These are phyloP conservation scores for Drosophila fuyamai DNA, from an alignment of 1,140 invertebrate genomes.

Conservation along the genomic window DNA sequence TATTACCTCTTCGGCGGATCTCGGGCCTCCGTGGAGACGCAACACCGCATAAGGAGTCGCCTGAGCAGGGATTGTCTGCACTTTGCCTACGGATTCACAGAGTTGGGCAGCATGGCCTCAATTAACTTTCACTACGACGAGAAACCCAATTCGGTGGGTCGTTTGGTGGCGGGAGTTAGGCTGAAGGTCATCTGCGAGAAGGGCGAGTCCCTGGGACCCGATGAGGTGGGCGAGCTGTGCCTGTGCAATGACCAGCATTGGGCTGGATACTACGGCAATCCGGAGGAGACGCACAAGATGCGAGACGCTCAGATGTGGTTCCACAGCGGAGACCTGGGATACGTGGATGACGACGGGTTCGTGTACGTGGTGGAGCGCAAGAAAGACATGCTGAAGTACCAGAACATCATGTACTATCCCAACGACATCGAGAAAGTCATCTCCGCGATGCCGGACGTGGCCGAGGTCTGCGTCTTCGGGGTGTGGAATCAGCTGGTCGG, in stretches of 20 bases:
- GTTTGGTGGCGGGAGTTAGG: slow-evolving; percentile 30
- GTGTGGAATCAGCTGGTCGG: slow-evolving; percentile 58
- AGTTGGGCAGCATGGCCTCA: slow-evolving; percentile 41
- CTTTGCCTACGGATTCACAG: slow-evolving; percentile 59
- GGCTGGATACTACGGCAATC: slow-evolving; percentile 70
- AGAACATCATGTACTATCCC: slow-evolving; percentile 77
- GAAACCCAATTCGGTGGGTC: slow-evolving; percentile 67
- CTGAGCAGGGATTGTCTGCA: slow-evolving; percentile 40
- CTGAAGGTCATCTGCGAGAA: slow-evolving; percentile 79
- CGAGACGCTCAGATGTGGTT: slow-evolving; percentile 86
- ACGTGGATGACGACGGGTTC: slow-evolving; percentile 86
- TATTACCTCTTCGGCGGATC: slow-evolving; percentile 56
- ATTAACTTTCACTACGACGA: slow-evolving; percentile 53
- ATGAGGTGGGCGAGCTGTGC: slow-evolving; percentile 71
- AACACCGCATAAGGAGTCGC: slow-evolving; percentile 42
- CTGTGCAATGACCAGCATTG: slow-evolving; percentile 49
- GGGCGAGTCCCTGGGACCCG: slow-evolving; percentile 35
- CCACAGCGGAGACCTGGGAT: slow-evolving; percentile 88
- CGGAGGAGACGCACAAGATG: slow-evolving; percentile 40
- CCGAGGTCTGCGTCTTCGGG: slow-evolving; percentile 72
- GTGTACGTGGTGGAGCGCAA: slow-evolving; percentile 87
- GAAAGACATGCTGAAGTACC: slow-evolving; percentile 87
- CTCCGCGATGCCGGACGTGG: slow-evolving; percentile 54
- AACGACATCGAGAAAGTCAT: slow-evolving; percentile 66
- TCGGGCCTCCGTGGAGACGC: slow-evolving; percentile 45